These are phyloP conservation scores for Seriola aureovittata DNA, from an alignment of 2,113 vertebrate species.

Conservation along the genomic window DNA sequence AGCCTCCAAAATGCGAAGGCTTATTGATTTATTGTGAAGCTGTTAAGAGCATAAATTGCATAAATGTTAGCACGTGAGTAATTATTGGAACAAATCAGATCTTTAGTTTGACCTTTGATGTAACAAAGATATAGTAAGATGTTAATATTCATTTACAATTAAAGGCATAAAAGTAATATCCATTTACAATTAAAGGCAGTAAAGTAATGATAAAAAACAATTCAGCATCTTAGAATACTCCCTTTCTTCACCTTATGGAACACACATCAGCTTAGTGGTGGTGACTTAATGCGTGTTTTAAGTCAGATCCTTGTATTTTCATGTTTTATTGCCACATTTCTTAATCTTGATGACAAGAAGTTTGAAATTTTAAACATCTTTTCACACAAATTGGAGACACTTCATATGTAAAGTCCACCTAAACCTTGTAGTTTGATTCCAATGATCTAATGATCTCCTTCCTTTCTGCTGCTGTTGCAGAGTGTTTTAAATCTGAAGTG, in stretches of 20 bases:
- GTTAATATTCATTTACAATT: not conserved
- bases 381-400: not conserved
- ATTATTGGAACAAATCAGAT: conserved; percentile 26
- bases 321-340: not conserved
- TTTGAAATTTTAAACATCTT: not conserved
- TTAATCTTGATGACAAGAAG: not conserved
- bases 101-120: conserved; percentile 37
- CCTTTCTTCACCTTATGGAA: not conserved
- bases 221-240: not conserved
- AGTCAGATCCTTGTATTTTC: not conserved
- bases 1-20: conserved; percentile 28
- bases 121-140: not conserved
- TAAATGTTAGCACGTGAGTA: conserved; percentile 23
- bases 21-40: conserved; percentile 29
- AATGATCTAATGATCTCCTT: not conserved
- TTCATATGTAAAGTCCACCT: not conserved
- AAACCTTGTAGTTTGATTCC: not conserved
- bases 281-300: not conserved
- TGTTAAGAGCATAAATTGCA: conserved; percentile 16
- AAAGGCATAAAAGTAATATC: not conserved
- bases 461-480: conserved; percentile 13
- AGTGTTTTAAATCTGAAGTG: conserved; percentile 1
- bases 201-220: not conserved
- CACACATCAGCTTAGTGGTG: not conserved
- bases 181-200: not conserved